A percentile compares a stretch with the other conserved stretches of the same genome.
Conservation (phyloP, 2,113 vertebrate species). For the Murina feae region DNA sequence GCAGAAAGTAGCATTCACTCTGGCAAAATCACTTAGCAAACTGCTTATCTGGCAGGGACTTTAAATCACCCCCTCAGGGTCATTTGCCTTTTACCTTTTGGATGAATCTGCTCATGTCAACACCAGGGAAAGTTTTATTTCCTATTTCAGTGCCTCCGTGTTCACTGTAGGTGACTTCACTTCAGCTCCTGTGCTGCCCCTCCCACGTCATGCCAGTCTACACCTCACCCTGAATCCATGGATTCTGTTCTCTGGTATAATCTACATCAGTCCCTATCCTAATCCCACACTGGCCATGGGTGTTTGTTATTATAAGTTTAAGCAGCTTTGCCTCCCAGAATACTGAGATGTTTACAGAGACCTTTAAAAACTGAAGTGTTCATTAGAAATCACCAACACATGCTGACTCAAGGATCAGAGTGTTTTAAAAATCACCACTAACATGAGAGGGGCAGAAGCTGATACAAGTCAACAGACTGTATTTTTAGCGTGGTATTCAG, state of each 20-base stretch:
- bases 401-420: neutral
- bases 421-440: neutral
- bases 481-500: neutral
- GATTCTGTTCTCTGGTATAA: neutral
- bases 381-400: neutral
- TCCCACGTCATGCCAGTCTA: fast-evolving
- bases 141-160: neutral
- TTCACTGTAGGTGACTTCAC: neutral
- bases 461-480: neutral
- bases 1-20: neutral
- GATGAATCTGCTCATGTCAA: neutral
- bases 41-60: neutral
- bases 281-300: neutral
- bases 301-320: neutral
- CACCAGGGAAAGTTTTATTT: neutral
- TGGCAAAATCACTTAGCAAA: neutral
- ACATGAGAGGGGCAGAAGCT: neutral
- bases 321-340: neutral
- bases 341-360: neutral
- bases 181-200: neutral
- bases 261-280: neutral
- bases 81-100: neutral
- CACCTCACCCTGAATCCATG: neutral
- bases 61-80: neutral
- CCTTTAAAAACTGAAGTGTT: neutral